phyloP scores from a whole-genome alignment of 2,797 vertebrate species.

The Danio choprae region DNA sequence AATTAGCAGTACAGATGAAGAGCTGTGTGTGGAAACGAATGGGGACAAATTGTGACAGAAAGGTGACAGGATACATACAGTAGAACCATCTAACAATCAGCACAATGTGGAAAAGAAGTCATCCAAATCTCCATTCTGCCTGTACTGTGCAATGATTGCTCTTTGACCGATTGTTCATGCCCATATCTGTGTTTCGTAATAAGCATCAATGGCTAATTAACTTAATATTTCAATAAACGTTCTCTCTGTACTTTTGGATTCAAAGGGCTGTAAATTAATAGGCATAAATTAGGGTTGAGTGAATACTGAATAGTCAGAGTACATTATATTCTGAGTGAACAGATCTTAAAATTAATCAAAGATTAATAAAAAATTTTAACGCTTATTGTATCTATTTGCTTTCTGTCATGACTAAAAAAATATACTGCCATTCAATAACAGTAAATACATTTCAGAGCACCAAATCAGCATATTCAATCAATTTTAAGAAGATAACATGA shows the following conservation, averaged over 20 bases:
- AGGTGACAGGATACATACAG: not conserved
- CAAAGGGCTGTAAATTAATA: conserved; percentile 41
- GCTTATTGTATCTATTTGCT: no score
- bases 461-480: no score
- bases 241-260: conserved; percentile 63
- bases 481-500: no score
- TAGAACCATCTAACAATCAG: conserved; percentile 1
- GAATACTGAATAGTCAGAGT: not conserved
- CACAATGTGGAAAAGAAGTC: conserved; percentile 40
- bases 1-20: conserved; percentile 42
- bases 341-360: not conserved
- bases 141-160: conserved; percentile 55
- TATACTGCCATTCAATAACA: no score
- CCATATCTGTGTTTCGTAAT: conserved; percentile 68
- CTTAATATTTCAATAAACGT: conserved; percentile 45
- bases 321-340: not conserved
- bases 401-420: no score
- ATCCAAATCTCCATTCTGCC: conserved; percentile 68
- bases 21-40: not conserved
- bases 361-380: no score
- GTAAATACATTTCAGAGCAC: no score
- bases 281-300: not conserved
- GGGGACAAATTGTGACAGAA: not conserved
- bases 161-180: conserved; percentile 71
- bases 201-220: conserved; percentile 67